Percentiles rank a stretch among this genome's conserved stretches.
Evolutionary conservation across 1,140 invertebrate genomes (phyloP).

Genomic region (Conus ventricosus): DNA sequence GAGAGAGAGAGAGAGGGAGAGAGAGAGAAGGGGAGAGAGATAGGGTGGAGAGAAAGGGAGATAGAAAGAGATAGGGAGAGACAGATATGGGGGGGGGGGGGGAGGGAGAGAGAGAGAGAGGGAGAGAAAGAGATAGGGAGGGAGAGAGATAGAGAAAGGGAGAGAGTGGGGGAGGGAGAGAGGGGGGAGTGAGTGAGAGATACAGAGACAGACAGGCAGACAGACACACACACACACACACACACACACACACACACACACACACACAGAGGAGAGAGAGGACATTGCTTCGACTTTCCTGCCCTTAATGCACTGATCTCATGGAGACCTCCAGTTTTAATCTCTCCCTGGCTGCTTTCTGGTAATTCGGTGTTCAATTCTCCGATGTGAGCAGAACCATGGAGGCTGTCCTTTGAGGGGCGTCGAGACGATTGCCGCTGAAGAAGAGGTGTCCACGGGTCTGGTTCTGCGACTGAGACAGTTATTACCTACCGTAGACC

Average conservation of each 20-base stretch:
- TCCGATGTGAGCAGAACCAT: no score
- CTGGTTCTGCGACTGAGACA: no score
- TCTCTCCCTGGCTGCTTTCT: no score
- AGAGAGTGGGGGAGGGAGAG: neutral
- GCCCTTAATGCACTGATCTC: no score
- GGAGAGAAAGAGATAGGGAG: neutral
- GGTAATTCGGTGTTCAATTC: no score
- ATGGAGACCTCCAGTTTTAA: no score
- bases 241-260: neutral
- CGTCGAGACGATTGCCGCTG: no score
- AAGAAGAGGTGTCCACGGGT: no score
- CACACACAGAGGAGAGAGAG: neutral
- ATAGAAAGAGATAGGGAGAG: neutral
- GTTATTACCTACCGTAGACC: no score
- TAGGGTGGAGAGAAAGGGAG: neutral
- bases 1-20: constrained; percentile 1
- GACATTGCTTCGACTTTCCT: no score
- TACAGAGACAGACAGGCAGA: no score
- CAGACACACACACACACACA: neutral
- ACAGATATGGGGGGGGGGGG: neutral
- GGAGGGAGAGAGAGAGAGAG: neutral
- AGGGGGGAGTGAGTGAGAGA: neutral
- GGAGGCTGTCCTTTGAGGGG: no score
- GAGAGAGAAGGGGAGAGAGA: neutral
- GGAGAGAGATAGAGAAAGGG: neutral